Evolutionary conservation across 2,113 vertebrate genomes (phyloP).

Genomic region (Argyrosomus japonicus): DNA sequence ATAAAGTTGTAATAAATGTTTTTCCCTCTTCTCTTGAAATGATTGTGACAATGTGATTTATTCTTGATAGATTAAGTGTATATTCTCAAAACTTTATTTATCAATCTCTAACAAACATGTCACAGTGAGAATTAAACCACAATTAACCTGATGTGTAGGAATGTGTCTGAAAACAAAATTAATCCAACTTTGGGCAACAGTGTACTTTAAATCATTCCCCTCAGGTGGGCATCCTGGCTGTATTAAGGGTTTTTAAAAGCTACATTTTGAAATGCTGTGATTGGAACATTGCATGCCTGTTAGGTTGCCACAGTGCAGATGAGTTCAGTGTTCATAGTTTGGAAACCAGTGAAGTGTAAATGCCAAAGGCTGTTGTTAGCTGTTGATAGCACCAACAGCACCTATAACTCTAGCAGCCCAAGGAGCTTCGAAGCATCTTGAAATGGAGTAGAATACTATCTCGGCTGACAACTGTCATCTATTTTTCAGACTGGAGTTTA

Average conservation of each 20-base stretch:
- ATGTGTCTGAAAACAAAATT: too few relatives aligned
- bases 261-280: conserved; percentile 8
- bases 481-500: conserved; percentile 73
- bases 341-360: conserved; percentile 66
- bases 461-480: conserved; percentile 64
- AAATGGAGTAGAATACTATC: conserved; percentile 52
- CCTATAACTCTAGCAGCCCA: conserved; percentile 53
- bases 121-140: too few relatives aligned
- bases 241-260: conserved; percentile 1
- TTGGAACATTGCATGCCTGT: neutral
- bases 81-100: too few relatives aligned
- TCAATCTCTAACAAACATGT: too few relatives aligned
- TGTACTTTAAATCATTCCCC: neutral
- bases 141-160: too few relatives aligned
- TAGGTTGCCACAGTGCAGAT: conserved; percentile 5
- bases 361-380: conserved; percentile 65
- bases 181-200: too few relatives aligned
- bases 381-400: conserved; percentile 57
- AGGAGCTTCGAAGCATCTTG: conserved; percentile 50
- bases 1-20: neutral
- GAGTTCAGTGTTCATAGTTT: conserved; percentile 36
- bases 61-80: too few relatives aligned
- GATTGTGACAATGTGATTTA: too few relatives aligned
- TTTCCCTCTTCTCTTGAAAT: too few relatives aligned
- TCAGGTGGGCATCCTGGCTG: neutral